phyloP scores from a whole-genome alignment of 2,113 vertebrate species.

The Sus scrofa region T2T-Sscrofa CM000822.6:31164501-31165000 shows the following conservation, averaged over 20 bases:
- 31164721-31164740: neutral
- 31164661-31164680: neutral
- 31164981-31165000: neutral
- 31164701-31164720: neutral
- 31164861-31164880: neutral
- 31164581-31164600: neutral
- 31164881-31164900: neutral
- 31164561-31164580: neutral
- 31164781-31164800: neutral
- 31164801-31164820: neutral
- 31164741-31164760: neutral
- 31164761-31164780: neutral
- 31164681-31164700: neutral
- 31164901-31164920: neutral
- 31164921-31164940: neutral
- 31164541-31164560: neutral
- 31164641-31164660: neutral
- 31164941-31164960: neutral
- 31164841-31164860: neutral
- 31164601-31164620: neutral
- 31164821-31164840: neutral
- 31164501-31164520: neutral
- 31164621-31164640: neutral
- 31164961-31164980: neutral
- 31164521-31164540: neutral